Base-by-base conservation (phyloP, 2,797 vertebrate genomes). In the Synaphobranchus kaupii region DNA sequence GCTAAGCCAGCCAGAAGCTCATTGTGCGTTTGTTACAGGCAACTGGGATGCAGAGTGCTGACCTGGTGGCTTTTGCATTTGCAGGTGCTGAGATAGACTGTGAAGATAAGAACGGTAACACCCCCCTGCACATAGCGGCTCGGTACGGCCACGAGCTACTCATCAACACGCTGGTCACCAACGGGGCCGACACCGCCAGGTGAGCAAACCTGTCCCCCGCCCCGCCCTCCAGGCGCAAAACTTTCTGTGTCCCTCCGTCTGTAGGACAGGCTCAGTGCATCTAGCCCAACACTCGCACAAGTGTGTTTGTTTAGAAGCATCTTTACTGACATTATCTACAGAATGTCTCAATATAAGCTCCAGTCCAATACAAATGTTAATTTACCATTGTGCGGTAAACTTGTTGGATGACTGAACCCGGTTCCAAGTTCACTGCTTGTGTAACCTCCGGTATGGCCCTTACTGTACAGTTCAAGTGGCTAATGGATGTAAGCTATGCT, bases 101-200 rank as follows among this genome's bases (percentile, higher is more conserved):
- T 95, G 98, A 98, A 95, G 98, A 99, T 93, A 98, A 98, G 94
- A 99, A 99, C 86, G 97, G 98, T 92, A 99, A 99, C 89, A 99
- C 98, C n/a, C 97, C 98, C 86, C 96, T 99, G 94, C 98, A 99
- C 94, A 98, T 99, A 91, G 98, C 98, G 48, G 98, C 98, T 84
- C 97, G 98, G 93, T 99, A 98, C 0, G 98, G 98, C 91, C 98
- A 99, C 80, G 98, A 99, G 94, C 97, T 99, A 58, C 97, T 99
- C 90, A 98, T 99, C 93, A 99, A 99, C 96, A 99, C 98, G 48
- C 96, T 99, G 92, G 97, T 99, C 92, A 97, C 97, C 84, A 99
- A 97, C 93, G 97, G 97, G 94, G 98, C 98, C 92, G 97, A 99
- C 94, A 98, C 98, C 7, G 96, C 98, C 89, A 99, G 98, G 99